Evolutionary conservation across 2,797 vertebrate species (phyloP), one percentile per base, ranked within the genome.

Genomic region (Peromyscus aztecus): DNA sequence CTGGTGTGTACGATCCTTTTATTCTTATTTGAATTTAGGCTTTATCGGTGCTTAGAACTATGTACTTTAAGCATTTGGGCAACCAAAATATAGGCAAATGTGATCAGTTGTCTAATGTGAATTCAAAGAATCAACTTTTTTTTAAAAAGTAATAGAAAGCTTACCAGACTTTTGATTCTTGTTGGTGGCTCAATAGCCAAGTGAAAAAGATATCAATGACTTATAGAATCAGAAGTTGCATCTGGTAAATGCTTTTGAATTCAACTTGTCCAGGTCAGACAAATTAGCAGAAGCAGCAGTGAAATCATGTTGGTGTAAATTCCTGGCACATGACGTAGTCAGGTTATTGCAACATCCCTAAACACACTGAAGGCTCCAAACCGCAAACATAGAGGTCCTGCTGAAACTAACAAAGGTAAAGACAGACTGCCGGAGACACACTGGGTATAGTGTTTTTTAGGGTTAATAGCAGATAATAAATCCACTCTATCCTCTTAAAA

Each of bases 271-370:
- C 55, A 37, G 6, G 12, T 95, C 78, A 90, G 24, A 27, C 0
- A 1, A 91, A 55, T 87, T 96, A 92, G 80, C 43, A 91, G 49
- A 92, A 89, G 49, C 57, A 89, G 29, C 37, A 76, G 55, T 76
- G 31, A 94, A 90, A 19, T 57, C 75, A 43, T 4, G 0, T 55
- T 31, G 27, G 3, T 29, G 2, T 24, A 14, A 46, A 5, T 61
- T 71, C 6, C 40, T 95, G 1, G 31, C 6, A 52, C 8, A 24
- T 49, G 34, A 89, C 16, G 24, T 57, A 69, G 73, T 77, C 17
- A 71, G 24, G 19, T 7, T 24, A 27, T 0, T 67, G 21, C n/a
- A 23, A 34, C n/a, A 90, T 9, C 4, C 11, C 11, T 78, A 78
- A 92, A 55, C 17, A 31, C 14, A 77, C 11, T 5, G 19, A 81